A percentile compares a stretch with the other conserved stretches of the same genome.
Conservation (phyloP, 2,888 invertebrate genomes). For the Epistrophe eligans region DNA sequence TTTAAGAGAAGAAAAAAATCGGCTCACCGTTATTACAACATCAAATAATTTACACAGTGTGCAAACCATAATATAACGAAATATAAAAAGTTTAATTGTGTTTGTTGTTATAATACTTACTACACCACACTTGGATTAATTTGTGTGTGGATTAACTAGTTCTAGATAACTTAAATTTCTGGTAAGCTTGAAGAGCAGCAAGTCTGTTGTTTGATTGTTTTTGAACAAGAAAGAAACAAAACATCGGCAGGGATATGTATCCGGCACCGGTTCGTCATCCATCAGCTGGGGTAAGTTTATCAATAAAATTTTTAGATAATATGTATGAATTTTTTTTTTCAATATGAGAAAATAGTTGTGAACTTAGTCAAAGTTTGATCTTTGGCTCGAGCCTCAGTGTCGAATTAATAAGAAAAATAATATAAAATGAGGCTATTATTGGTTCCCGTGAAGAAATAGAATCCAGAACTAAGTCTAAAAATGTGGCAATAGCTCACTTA, state of each 20-base stretch:
- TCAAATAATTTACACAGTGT: conserved; percentile 7
- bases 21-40: conserved; percentile 50
- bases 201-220: conserved; percentile 1
- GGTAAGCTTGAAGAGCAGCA: background rate
- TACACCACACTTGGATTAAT: conserved; percentile 19
- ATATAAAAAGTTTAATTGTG: background rate
- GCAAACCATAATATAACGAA: conserved; percentile 1
- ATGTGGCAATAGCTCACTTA: no score
- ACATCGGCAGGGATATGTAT: conserved; percentile 79
- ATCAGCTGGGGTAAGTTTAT: conserved; percentile 83
- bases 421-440: no score
- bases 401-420: no score
- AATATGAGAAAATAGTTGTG: no score
- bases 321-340: no score
- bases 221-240: conserved; percentile 3
- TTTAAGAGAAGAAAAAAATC: conserved; percentile 5
- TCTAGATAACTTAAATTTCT: conserved; percentile 6
- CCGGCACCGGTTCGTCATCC: conserved; percentile 84
- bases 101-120: background rate
- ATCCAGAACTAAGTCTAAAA: no score
- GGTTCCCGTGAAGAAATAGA: no score
- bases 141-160: conserved; percentile 18
- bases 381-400: no score
- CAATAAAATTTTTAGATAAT: background rate
- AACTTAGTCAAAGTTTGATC: background rate